Conservation (phyloP, 2,888 invertebrate genomes). For the Drosophila imparisetae region DNA sequence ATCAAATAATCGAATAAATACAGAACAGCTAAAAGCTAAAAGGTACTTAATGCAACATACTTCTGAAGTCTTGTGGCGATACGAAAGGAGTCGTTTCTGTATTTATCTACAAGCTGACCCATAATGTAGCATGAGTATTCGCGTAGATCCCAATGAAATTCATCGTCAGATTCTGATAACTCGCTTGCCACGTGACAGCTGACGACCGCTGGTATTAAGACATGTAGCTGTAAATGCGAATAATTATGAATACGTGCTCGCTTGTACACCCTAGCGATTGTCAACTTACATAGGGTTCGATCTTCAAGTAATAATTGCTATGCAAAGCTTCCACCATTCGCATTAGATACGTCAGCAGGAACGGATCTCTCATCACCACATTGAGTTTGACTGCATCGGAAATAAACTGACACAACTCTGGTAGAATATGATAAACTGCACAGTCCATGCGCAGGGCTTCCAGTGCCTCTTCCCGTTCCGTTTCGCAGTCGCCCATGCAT, state of each 20-base stretch:
- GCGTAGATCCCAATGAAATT: fast-evolving
- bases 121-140: neutral
- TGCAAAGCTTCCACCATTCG: neutral
- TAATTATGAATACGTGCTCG: neutral
- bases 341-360: neutral
- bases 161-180: fast-evolving
- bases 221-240: neutral
- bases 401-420: neutral
- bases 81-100: too few species aligned
- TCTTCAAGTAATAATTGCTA: neutral
- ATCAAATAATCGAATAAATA: neutral
- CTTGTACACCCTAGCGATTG: neutral
- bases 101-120: neutral
- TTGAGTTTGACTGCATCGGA: neutral
- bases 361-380: fast-evolving
- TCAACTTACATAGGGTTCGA: neutral
- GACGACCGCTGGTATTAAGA: neutral
- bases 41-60: neutral
- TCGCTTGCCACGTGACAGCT: neutral
- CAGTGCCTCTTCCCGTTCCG: neutral
- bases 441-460: neutral
- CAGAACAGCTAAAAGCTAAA: too few species aligned
- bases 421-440: neutral
- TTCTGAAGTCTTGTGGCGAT: neutral
- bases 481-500: neutral